Base-by-base conservation (phyloP, 64 coral and sea anemone genomes). In the Orbicella faveolata region DNA sequence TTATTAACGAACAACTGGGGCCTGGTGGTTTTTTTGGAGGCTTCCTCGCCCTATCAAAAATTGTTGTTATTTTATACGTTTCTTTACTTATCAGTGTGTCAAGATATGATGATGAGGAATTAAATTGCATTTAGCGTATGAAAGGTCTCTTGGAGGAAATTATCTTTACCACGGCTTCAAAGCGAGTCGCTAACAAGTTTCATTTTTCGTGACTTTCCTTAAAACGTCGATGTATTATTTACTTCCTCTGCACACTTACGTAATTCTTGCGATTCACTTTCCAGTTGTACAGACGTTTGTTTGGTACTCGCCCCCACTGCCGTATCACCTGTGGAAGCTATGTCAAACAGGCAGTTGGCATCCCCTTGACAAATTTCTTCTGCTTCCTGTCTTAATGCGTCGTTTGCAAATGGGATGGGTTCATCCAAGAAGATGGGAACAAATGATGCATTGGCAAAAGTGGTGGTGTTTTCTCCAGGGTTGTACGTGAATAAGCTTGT, bases 281-380 rank as follows among this genome's bases (percentile, higher is more conserved):
- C 33, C 7, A 91, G 14, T 44, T 84, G 89, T 1, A 74, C 73
- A 34, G 72, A 73, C 26, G 83, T 23, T 61, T 74, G 39, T 52
- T 91, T 91, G 9, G 89, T 91, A 37, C 69, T 76, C 25, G 63
- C 20, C 62, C 89, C 89, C 54, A 91, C 80, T 37, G 68, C 83
- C 13, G 59, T n/a, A 79, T 91, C 89, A 14, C 82, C 82, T 15
- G 88, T 89, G 23, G 88, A 89, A 7, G 88, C 88, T 68, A 75
- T 36, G 36, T 89, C 88, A 73, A 91, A 91, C 80, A 84, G 63
- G 59, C 89, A 91, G 52, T 83, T 84, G 11, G 81, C 80, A 75
- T 91, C 89, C 55, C 73, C 89, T 7, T 76, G 11, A 52, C 89
- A 91, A 23, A 74, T 65, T 52, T 69, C 89, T 6, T 48, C 18